Evolutionary conservation across 2,888 invertebrate genomes (phyloP), one percentile per base, ranked within the genome.

Genomic region (Amphipoea oculea): DNA sequence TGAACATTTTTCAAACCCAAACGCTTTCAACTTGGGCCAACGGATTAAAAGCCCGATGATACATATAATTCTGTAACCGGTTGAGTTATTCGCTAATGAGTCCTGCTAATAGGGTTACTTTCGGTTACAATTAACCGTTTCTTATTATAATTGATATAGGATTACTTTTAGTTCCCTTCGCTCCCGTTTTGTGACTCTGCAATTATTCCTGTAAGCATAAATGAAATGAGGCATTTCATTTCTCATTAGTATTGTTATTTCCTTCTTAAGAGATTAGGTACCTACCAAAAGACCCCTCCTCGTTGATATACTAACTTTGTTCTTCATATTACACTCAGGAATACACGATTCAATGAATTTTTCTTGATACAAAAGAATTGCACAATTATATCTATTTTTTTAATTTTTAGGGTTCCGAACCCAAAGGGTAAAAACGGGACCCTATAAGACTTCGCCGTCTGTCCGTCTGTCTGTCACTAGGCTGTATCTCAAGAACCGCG

Each of bases 11-110:
- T n/a, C 23, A 57, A 57, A 23, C 23, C 57, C 23, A 57, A 60
- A 1, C 72, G 76, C 88, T 81, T 84, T 0, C 89, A 4, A 81
- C 88, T 92, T 90, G 69, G 1, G 40, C 87, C 84, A 74, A 72
- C 63, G 54, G 60, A 72, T 79, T 78, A 88, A 90, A 88, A 90
- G 89, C 89, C 90, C 90, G 92, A 92, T 93, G 92, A 93, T 93
- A 45, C 45, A 45, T 9, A 93, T 94, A 94, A 94, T 93, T 94
- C 91, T 92, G 91, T 91, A 92, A 92, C 93, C 92, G 89, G 90
- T 91, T 92, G 93, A 94, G 92, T 94, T 95, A 94, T 94, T 93
- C 92, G 92, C 93, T 95, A 94, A 95, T 94, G 94, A 95, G 93
- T 83, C 88, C 89, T 89, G 90, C 91, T 93, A 93, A 92, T 90